phyloP scores from a whole-genome alignment of 2,797 vertebrate genomes.

The Chelidonichthys spinosus region DNA sequence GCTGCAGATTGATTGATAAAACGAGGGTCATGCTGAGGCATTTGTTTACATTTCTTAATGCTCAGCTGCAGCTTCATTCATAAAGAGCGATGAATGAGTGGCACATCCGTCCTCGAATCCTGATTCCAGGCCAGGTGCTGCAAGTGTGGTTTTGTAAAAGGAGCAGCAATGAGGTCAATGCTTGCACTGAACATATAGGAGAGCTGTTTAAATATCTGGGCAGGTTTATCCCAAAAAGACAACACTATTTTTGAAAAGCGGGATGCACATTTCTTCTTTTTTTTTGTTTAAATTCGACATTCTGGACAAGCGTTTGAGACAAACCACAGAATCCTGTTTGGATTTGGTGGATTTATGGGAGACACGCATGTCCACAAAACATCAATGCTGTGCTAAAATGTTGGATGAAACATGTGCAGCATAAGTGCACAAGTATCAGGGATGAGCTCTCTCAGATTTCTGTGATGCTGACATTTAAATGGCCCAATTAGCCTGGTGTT shows the following conservation, averaged over 20 bases:
- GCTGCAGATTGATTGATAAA: constrained; percentile 15
- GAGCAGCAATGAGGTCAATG: neutral
- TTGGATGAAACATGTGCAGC: neutral
- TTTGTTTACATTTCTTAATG: constrained; percentile 53
- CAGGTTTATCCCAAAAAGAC: constrained; percentile 9
- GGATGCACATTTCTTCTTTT: neutral
- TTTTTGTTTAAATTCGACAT: constrained; percentile 10
- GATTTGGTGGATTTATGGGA: constrained; percentile 1
- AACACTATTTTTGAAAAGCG: neutral
- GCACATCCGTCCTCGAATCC: constrained; percentile 22
- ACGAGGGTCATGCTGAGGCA: neutral
- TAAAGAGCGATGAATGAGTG: constrained; percentile 53
- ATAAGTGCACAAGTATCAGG: neutral
- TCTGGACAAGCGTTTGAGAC: constrained; percentile 7
- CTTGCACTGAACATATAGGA: neutral
- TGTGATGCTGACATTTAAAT: constrained; percentile 62
- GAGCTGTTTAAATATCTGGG: constrained; percentile 3
- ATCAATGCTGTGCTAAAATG: constrained; percentile 11
- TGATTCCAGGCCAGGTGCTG: constrained; percentile 20
- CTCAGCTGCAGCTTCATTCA: constrained; percentile 61
- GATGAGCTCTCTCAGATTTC: constrained; percentile 21
- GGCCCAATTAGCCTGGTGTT: constrained; percentile 50
- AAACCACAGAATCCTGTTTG: constrained; percentile 40
- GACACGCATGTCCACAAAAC: constrained; percentile 6
- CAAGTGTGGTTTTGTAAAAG: neutral